Conservation (phyloP, 1,140 invertebrate species). For the Lasioglossum albipes region DNA sequence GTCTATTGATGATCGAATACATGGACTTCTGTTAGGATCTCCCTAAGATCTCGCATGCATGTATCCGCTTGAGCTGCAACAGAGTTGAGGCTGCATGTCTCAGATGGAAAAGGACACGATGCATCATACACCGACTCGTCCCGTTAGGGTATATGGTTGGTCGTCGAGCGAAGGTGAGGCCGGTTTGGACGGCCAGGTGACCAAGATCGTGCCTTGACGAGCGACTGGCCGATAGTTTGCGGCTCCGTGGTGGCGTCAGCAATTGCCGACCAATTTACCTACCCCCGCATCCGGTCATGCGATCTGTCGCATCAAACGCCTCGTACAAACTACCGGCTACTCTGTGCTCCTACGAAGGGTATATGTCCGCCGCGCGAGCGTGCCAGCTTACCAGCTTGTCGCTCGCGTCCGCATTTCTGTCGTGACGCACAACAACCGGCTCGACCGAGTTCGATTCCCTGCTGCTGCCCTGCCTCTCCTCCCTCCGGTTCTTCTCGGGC, state of each 20-base stretch:
- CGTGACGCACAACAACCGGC: slow-evolving; percentile 32
- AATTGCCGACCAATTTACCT: slow-evolving; percentile 81
- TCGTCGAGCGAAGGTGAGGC: too few relatives aligned
- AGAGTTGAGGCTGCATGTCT: too few relatives aligned
- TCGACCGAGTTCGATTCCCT: slow-evolving; percentile 19
- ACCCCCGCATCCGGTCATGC: slow-evolving; percentile 80
- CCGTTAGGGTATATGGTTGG: too few relatives aligned
- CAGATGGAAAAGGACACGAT: too few relatives aligned
- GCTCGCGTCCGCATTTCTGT: slow-evolving; percentile 14
- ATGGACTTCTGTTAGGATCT: too few relatives aligned
- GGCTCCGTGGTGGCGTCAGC: slow-evolving; percentile 78
- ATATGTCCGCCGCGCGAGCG: slow-evolving; percentile 11
- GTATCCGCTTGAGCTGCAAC: too few relatives aligned
- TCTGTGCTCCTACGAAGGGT: slow-evolving; percentile 41
- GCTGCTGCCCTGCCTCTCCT: not conserved
- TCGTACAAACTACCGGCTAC: slow-evolving; percentile 56
- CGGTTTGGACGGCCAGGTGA: slow-evolving; percentile 51
- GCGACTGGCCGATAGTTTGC: slow-evolving; percentile 77
- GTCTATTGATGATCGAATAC: too few relatives aligned
- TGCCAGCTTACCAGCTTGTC: not conserved
- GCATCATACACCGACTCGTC: too few relatives aligned
- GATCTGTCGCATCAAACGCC: slow-evolving; percentile 77
- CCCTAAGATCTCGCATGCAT: too few relatives aligned
- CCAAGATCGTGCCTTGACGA: slow-evolving; percentile 65
- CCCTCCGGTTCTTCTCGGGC: too few relatives aligned